Base-by-base conservation (phyloP, 2,113 vertebrate genomes). In the Motacilla tschutschensis region DNA sequence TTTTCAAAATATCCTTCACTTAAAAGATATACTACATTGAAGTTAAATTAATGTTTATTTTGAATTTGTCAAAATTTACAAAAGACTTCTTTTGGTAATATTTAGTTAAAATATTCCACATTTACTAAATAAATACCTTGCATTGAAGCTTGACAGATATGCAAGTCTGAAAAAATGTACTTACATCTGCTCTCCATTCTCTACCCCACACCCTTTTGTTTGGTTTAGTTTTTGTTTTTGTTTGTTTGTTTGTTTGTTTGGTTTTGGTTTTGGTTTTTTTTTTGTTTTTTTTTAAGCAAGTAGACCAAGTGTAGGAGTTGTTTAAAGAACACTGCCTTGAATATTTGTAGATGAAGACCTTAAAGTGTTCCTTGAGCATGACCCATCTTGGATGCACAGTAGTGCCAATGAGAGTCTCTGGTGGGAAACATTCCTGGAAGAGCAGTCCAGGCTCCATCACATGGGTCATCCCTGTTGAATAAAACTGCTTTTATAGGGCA, bases 381-480 rank as follows among this genome's bases (percentile, higher is more conserved):
- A 24, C 24, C 8, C 14, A 17, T 11, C 46, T 38, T 4, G 5
- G 29, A 36, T 59, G 36, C 29, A 17, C 8, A 15, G 19, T 1
- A 29, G 31, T 0, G 0, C 70, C 19, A 48, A 2, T 5, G 17
- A 22, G 10, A 8, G 12, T 55, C 29, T 54, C 36, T 53, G 10
- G 0, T 36, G 48, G n/a, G 76, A 67, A 53, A 36, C 0, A 1
- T 8, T 48, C 25, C 29, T 53, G 29, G 25, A 41, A 10, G 18
- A 69, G 28, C 31, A 80, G 29, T 33, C 18, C 48, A 50, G 46
- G 21, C 28, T 85, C 28, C 55, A 17, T 31, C 46, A 17, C 13
- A 8, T 8, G 21, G 19, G 36, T 35, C 17, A 6, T 25, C 16
- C 41, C 14, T 7, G 3, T 14, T 0, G 0, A 60, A 12, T 36